These are phyloP conservation scores for Drosophila nigricruria DNA, from an alignment of 2,888 invertebrate species.

Conservation along the genomic window DNA sequence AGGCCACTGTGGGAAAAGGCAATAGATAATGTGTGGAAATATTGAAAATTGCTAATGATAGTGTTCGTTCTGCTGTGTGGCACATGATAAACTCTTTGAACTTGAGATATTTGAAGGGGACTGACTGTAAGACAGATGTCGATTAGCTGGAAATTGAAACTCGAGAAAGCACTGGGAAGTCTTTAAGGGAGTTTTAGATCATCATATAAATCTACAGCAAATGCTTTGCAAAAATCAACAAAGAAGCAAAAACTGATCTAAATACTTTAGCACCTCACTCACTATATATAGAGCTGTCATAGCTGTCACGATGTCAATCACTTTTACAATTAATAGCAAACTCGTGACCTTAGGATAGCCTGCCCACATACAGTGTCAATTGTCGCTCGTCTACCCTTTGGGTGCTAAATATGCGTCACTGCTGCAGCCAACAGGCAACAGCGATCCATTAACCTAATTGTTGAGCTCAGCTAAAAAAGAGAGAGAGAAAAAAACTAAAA, in stretches of 20 bases:
- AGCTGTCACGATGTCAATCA: conserved; percentile 8
- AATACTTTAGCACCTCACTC: background rate
- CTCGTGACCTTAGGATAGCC: conserved; percentile 26
- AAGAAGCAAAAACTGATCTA: background rate
- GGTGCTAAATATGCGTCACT: conserved; percentile 53
- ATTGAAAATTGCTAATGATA: conserved; percentile 31
- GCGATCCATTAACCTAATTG: conserved; percentile 76
- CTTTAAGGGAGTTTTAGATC: too few relatives aligned
- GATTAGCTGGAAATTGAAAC: background rate
- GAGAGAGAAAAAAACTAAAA: conserved; percentile 41
- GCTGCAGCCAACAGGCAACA: conserved; percentile 26
- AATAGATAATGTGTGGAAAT: conserved; percentile 1
- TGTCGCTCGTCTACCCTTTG: conserved; percentile 22
- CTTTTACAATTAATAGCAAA: conserved; percentile 5
- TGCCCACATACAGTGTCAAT: conserved; percentile 2
- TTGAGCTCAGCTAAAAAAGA: conserved; percentile 32
- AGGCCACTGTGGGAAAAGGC: conserved; percentile 10
- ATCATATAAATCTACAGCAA: too few relatives aligned
- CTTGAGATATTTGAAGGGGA: background rate
- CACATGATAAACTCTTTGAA: conserved; percentile 26
- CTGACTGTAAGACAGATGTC: background rate
- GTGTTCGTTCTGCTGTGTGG: conserved; percentile 26
- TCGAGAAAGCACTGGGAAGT: too few relatives aligned
- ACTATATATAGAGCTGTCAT: conserved; percentile 3
- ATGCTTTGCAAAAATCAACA: background rate